phyloP scores from a whole-genome alignment of 2,113 vertebrate genomes.

The Micronycteris hirsuta region DNA sequence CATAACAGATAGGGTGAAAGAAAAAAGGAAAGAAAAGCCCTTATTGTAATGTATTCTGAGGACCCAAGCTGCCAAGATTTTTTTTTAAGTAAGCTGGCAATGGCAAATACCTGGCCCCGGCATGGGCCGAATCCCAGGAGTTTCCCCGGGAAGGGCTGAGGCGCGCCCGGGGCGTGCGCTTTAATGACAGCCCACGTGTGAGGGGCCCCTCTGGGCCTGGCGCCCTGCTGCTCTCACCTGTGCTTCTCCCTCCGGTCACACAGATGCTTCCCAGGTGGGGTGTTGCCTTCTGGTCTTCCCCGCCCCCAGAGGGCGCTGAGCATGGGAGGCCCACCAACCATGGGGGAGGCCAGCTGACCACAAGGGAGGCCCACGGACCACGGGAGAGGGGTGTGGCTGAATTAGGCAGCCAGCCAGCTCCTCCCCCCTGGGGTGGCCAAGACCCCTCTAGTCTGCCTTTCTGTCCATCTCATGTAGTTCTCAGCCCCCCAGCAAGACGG shows the following conservation, averaged over 20 bases:
- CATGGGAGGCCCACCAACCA: background rate
- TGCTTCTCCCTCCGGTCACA: background rate
- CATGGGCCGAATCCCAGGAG: background rate
- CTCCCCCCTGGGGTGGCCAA: accelerated
- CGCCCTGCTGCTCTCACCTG: accelerated
- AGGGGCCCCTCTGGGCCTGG: background rate
- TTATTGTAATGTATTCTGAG: background rate
- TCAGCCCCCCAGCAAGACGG: background rate
- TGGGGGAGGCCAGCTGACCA: too few species aligned
- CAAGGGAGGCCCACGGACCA: background rate
- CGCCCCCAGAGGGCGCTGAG: background rate
- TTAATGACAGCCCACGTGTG: background rate
- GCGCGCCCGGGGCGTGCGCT: background rate
- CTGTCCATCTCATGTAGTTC: background rate
- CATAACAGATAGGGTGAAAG: background rate
- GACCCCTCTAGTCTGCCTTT: background rate
- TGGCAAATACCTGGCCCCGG: background rate
- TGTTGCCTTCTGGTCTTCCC: background rate
- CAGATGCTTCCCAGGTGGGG: background rate
- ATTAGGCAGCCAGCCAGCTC: background rate
- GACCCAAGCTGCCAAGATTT: background rate
- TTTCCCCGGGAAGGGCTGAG: background rate
- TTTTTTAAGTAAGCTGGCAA: background rate
- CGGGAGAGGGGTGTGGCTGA: too few species aligned
- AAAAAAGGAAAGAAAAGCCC: background rate